These are phyloP conservation scores for Trissonchulus sp. DNA, from an alignment of 2,888 invertebrate species.

Conservation along the genomic window DNA sequence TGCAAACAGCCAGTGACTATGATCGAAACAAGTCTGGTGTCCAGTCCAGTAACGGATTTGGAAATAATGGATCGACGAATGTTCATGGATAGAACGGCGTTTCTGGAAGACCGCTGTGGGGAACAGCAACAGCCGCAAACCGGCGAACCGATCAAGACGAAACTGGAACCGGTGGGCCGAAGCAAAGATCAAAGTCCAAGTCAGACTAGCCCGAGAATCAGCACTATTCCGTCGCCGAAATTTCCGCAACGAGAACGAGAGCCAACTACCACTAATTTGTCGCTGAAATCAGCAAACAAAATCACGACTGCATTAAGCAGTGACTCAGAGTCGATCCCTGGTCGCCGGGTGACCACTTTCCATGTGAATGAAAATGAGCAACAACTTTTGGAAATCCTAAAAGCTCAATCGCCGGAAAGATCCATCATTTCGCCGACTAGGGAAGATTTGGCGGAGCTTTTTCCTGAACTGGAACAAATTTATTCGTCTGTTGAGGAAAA, in stretches of 20 bases:
- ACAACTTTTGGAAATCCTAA: not conserved
- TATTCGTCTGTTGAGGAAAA: not conserved
- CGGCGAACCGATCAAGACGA: not conserved
- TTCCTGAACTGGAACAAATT: slow-evolving; percentile 7
- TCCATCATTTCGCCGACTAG: not conserved
- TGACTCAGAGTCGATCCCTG: too few relatives aligned
- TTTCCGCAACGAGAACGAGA: not conserved
- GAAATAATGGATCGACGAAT: too few relatives aligned
- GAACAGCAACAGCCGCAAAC: too few relatives aligned
- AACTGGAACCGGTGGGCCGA: not conserved
- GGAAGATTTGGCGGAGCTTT: slow-evolving; percentile 1
- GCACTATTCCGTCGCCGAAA: not conserved
- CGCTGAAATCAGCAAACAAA: too few relatives aligned
- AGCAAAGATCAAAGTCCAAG: not conserved
- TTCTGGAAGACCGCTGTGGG: too few relatives aligned
- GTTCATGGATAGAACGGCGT: too few relatives aligned
- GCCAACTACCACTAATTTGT: too few relatives aligned
- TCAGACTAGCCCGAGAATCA: not conserved
- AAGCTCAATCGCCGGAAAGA: not conserved
- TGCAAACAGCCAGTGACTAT: too few relatives aligned
- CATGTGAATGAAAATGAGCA: not conserved
- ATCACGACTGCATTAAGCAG: too few relatives aligned
- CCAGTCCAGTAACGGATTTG: not conserved
- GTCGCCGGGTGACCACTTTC: not conserved
- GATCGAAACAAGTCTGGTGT: not conserved